Percentiles rank a stretch among this genome's conserved stretches.
phyloP scores from a whole-genome alignment of 2,888 invertebrate species.

The Coelinius sp. region DNA sequence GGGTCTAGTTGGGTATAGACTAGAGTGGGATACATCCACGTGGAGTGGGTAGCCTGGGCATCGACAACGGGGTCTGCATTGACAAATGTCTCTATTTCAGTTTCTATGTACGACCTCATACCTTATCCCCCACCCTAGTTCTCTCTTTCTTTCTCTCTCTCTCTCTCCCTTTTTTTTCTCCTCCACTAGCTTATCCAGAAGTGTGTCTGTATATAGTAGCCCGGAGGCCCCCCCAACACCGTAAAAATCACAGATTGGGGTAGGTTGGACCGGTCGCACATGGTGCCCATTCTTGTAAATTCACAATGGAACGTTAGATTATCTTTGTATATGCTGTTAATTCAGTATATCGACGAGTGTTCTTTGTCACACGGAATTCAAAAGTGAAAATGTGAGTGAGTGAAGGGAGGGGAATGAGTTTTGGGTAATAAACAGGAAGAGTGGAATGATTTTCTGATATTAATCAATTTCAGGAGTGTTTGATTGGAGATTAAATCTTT shows the following conservation, averaged over 20 bases:
- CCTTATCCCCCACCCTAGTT: conserved; percentile 19
- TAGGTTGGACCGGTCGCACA: conserved; percentile 43
- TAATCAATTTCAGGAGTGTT: background rate
- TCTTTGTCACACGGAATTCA: background rate
- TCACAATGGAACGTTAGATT: conserved; percentile 34
- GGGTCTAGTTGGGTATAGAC: conserved; percentile 52
- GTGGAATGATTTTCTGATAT: background rate
- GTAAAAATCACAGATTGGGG: conserved; percentile 58
- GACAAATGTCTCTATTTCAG: conserved; percentile 67
- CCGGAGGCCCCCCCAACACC: conserved; percentile 32
- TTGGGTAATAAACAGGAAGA: background rate
- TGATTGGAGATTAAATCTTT: conserved; percentile 7
- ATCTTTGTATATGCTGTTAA: conserved; percentile 23
- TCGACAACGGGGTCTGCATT: conserved; percentile 55
- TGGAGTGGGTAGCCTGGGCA: conserved; percentile 52
- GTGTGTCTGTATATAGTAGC: background rate
- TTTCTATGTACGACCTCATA: conserved; percentile 34
- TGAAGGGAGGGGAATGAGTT: background rate
- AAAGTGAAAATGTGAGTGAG: background rate
- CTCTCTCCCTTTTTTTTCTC: background rate
- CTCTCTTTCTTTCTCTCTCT: too few species aligned
- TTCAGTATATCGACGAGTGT: conserved; percentile 21
- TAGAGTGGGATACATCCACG: conserved; percentile 13
- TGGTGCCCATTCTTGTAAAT: conserved; percentile 36
- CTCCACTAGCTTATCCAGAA: conserved; percentile 6